These are phyloP conservation scores for Plecturocebus donacophilus DNA, from an alignment of 2,113 vertebrate species.

Conservation along the genomic window DNA sequence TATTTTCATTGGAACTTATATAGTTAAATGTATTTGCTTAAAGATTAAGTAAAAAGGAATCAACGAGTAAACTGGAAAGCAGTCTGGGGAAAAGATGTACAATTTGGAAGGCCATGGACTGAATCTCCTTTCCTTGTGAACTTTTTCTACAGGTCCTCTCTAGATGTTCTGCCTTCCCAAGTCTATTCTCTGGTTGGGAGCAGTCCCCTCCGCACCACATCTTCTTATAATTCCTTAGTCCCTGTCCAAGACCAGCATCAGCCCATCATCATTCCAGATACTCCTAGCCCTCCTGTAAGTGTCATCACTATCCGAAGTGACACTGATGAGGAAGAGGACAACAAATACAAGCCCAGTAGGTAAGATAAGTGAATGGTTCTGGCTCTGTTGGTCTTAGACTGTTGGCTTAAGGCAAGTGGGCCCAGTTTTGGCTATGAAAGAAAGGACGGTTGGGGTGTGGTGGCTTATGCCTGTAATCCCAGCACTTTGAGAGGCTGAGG, in stretches of 20 bases:
- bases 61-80: not conserved
- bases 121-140: not conserved
- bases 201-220: slow-evolving; percentile 86
- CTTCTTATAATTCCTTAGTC: slow-evolving; percentile 88
- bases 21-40: slow-evolving; percentile 35
- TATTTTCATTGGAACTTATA: slow-evolving; percentile 26
- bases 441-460: not conserved
- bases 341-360: slow-evolving; percentile 92
- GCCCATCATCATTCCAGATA: slow-evolving; percentile 97
- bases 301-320: slow-evolving; percentile 99
- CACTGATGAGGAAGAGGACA: slow-evolving; percentile 97
- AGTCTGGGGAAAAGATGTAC: not conserved
- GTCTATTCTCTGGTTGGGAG: slow-evolving; percentile 89
- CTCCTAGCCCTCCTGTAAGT: slow-evolving; percentile 96
- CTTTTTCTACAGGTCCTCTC: slow-evolving; percentile 85
- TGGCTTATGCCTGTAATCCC: no score
- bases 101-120: not conserved
- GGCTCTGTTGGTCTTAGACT: not conserved
- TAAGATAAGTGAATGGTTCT: slow-evolving; percentile 84
- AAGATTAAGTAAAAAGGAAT: slow-evolving; percentile 30
- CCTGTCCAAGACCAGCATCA: slow-evolving; percentile 90
- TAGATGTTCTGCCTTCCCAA: slow-evolving; percentile 87
- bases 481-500: no score
- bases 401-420: not conserved
- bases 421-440: not conserved